Percentiles rank a stretch among this genome's conserved stretches.
phyloP scores from a whole-genome alignment of 2,797 vertebrate species.

The Trichosurus vulpecula region DNA sequence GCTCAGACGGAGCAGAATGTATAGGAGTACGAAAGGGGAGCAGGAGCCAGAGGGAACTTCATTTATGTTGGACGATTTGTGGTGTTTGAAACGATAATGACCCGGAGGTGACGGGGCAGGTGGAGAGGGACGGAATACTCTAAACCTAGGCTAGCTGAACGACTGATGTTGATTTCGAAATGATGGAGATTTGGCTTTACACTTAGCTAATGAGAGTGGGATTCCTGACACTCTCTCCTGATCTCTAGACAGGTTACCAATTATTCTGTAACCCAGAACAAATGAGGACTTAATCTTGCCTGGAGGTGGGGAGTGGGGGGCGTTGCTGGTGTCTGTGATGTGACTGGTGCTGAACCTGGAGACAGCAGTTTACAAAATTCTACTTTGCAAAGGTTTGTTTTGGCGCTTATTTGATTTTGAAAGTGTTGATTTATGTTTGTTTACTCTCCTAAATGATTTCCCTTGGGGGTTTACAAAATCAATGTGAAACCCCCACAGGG shows the following conservation, averaged over 20 bases:
- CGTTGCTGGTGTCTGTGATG: conserved; percentile 44
- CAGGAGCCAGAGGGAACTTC: neutral
- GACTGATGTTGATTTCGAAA: conserved; percentile 68
- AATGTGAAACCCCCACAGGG: conserved; percentile 65
- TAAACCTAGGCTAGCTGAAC: conserved; percentile 42
- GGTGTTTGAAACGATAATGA: neutral
- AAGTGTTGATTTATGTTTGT: conserved; percentile 49
- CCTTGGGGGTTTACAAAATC: conserved; percentile 61
- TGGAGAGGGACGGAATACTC: conserved; percentile 39
- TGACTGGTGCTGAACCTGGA: conserved; percentile 54
- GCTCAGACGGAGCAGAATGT: conserved; percentile 30
- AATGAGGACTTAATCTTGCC: conserved; percentile 49
- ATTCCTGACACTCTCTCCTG: conserved; percentile 37
- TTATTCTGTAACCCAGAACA: conserved; percentile 47
- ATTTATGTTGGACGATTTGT: neutral
- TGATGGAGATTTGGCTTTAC: conserved; percentile 68
- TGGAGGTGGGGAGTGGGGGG: neutral
- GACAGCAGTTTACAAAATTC: conserved; percentile 46
- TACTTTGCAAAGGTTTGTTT: conserved; percentile 50
- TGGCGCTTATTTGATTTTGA: conserved; percentile 55
- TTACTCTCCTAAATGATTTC: conserved; percentile 67
- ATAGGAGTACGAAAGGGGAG: conserved; percentile 22
- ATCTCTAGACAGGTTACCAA: conserved; percentile 30
- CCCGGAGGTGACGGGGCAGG: neutral
- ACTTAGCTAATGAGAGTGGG: conserved; percentile 69